Percentiles rank a stretch among this genome's conserved stretches.
Evolutionary conservation across 1,140 invertebrate genomes (phyloP).

Genomic region (Asbolus verrucosus): DNA sequence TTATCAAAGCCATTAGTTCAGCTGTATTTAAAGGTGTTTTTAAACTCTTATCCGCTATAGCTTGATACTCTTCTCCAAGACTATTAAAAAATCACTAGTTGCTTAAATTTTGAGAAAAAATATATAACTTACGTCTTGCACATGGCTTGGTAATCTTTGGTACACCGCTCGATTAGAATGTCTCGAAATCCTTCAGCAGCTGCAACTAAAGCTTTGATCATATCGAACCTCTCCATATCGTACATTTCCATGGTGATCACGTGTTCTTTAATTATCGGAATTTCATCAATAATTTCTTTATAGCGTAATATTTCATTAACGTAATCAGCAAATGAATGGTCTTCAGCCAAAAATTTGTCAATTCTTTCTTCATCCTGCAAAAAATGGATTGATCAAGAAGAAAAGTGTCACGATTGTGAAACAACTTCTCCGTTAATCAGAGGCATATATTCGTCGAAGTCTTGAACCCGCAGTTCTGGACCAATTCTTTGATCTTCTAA

Average conservation of each 20-base stretch:
- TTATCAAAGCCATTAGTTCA: slow-evolving; percentile 85
- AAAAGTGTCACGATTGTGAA: neutral
- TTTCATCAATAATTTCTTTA: slow-evolving; percentile 72
- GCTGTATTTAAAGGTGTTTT: slow-evolving; percentile 85
- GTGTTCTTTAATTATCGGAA: slow-evolving; percentile 74
- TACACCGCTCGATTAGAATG: slow-evolving; percentile 79
- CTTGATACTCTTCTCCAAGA: slow-evolving; percentile 86
- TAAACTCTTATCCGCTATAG: slow-evolving; percentile 82
- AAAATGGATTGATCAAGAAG: slow-evolving; percentile 21
- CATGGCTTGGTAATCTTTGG: slow-evolving; percentile 81
- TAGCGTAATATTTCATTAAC: slow-evolving; percentile 74
- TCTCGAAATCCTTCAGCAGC: slow-evolving; percentile 78
- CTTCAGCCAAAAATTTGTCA: slow-evolving; percentile 74
- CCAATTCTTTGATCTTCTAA: slow-evolving; percentile 78
- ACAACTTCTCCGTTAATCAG: slow-evolving; percentile 80
- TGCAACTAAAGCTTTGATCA: slow-evolving; percentile 80
- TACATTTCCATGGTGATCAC: slow-evolving; percentile 86
- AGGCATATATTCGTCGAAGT: slow-evolving; percentile 85
- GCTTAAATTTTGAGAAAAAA: slow-evolving; percentile 36
- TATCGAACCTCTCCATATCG: slow-evolving; percentile 83
- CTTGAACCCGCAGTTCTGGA: slow-evolving; percentile 76
- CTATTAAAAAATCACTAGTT: slow-evolving; percentile 68
- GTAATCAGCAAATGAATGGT: slow-evolving; percentile 78
- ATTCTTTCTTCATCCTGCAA: slow-evolving; percentile 70
- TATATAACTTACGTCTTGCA: slow-evolving; percentile 78